Percentiles rank a stretch among this genome's conserved stretches.
phyloP scores from a whole-genome alignment of 2,797 vertebrate genomes.

The Aselliscus stoliczkanus region DNA sequence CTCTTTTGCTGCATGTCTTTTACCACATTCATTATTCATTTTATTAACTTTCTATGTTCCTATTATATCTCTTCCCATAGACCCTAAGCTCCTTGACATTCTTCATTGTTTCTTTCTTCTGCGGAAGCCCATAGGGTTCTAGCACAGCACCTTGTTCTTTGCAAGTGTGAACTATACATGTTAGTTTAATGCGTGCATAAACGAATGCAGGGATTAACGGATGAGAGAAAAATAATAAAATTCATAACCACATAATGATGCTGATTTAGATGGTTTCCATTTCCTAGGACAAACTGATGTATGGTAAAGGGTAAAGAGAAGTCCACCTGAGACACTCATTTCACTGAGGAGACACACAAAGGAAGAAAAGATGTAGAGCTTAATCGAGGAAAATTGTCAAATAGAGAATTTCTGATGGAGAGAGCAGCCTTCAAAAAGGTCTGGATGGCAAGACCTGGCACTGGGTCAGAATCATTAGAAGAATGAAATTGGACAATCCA shows the following conservation, averaged over 20 bases:
- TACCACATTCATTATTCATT: neutral
- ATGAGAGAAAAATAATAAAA: neutral
- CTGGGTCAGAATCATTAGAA: conserved; percentile 52
- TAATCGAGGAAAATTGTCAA: neutral
- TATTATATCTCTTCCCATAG: neutral
- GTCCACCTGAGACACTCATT: neutral
- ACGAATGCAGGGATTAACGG: neutral
- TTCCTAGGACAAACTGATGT: neutral
- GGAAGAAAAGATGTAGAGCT: neutral
- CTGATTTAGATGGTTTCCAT: neutral
- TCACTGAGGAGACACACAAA: neutral
- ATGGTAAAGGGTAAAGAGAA: neutral
- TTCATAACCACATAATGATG: neutral
- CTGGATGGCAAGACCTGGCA: conserved; percentile 17
- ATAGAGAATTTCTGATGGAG: conserved; percentile 19
- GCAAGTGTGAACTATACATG: neutral
- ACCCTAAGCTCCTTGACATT: neutral
- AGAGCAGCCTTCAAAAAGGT: conserved; percentile 32
- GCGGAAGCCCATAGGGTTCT: neutral
- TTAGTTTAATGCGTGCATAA: neutral
- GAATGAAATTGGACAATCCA: conserved; percentile 53
- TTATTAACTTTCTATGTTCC: neutral
- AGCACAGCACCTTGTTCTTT: neutral
- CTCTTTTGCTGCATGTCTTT: neutral
- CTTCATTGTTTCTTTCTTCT: neutral